A percentile compares a stretch with the other conserved stretches of the same genome.
Evolutionary conservation across 1,140 invertebrate genomes (phyloP).

Genomic region (Cataglyphis hispanica): DNA sequence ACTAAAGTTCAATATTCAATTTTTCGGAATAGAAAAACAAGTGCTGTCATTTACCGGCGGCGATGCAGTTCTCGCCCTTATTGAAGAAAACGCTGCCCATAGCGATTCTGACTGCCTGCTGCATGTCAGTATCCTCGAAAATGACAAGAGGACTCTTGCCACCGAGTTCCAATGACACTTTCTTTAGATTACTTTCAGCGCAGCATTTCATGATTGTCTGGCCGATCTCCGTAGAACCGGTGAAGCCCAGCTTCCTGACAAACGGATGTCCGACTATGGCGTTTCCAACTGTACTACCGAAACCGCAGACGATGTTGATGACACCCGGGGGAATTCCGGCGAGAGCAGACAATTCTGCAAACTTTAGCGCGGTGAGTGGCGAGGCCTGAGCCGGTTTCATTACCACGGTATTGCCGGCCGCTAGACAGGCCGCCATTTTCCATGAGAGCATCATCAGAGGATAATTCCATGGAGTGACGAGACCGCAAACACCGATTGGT

Average conservation of each 20-base stretch:
- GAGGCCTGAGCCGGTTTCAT: slow-evolving; percentile 98
- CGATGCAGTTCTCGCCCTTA: slow-evolving; percentile 99
- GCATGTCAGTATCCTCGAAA: slow-evolving; percentile 96
- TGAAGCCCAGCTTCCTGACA: slow-evolving; percentile 97
- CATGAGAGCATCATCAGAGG: slow-evolving; percentile 99
- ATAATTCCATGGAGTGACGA: slow-evolving; percentile 99
- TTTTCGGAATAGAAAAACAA: not conserved
- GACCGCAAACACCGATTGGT: slow-evolving; percentile 96
- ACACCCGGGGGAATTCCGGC: slow-evolving; percentile 98
- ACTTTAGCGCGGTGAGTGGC: slow-evolving; percentile 96
- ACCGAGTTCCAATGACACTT: slow-evolving; percentile 96
- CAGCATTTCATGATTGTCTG: slow-evolving; percentile 96
- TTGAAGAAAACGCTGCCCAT: slow-evolving; percentile 99
- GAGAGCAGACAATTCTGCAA: slow-evolving; percentile 94
- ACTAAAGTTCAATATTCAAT: not conserved
- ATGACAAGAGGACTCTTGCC: slow-evolving; percentile 98
- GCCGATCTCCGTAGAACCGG: slow-evolving; percentile 96
- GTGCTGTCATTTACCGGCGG: slow-evolving; percentile 89
- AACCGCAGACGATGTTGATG: slow-evolving; percentile 96
- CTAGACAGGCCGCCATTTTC: slow-evolving; percentile 98
- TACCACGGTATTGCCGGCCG: slow-evolving; percentile 96
- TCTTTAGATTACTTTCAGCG: slow-evolving; percentile 96
- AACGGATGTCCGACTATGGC: slow-evolving; percentile 94
- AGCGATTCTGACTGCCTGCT: slow-evolving; percentile 95
- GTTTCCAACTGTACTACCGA: slow-evolving; percentile 92